Base-by-base conservation (phyloP, 2,888 invertebrate genomes). In the Tricholauxania praeusta region DNA sequence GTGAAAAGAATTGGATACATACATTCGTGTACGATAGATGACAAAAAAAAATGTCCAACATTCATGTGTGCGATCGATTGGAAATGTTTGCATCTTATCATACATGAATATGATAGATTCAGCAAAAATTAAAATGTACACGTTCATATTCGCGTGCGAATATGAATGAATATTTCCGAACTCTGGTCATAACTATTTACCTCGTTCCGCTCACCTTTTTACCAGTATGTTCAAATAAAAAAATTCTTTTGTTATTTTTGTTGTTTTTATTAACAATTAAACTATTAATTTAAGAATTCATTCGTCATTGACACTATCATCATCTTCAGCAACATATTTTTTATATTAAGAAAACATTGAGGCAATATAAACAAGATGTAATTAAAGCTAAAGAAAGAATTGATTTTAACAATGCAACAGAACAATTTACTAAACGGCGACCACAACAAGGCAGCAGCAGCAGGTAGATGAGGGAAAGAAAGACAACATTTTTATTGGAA, bases 231-330 rank as follows among this genome's bases (percentile, higher is more conserved):
- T 4, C 1, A 39, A 47, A 71, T 47, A 22, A 39, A 66, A 52
- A 52, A 6, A 49, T 47, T 48, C 19, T 4, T 57, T 67, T 32
- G 17, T 52, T 53, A 10, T 57, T 17, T 55, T 39, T 47, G 63
- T 66, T 70, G 55, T 72, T 67, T 57, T 69, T 75, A 62, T 52
- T 66, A 77, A 75, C 77, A 75, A 73, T 75, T 74, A 67, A 74
- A 55, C 70, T 75, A 75, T 74, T 72, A 71, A 76, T 74, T 76
- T 57, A 74, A 70, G 59, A 65, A 65, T 73, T 74, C 73, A 72
- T 70, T 57, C 77, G 57, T 62, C 67, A 67, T 73, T 64, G 22
- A 57, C 52, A 32, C 32, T 28, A 12, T 22, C 28, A 19, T 55
- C 55, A 55, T 19, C 15, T 19, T 19, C 55, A 55, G 17, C 5